These are phyloP conservation scores for Brassicogethes aeneus DNA, from an alignment of 2,888 invertebrate species.

Conservation along the genomic window DNA sequence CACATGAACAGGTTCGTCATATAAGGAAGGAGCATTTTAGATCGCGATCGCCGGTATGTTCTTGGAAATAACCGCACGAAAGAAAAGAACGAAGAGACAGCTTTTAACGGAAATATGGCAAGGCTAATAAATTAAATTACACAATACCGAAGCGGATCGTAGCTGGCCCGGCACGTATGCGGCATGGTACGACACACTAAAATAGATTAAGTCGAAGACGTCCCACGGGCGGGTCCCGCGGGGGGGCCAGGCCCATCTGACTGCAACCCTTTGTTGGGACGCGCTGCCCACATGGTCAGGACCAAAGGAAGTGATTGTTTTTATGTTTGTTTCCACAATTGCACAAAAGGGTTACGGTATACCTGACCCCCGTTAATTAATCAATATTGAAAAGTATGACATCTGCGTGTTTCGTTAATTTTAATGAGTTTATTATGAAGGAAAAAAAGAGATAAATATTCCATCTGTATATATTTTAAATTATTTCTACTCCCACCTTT, in stretches of 20 bases:
- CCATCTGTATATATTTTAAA: too few relatives aligned
- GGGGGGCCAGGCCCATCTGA: slow-evolving; percentile 5
- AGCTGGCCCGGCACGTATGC: not conserved
- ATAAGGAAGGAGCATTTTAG: too few relatives aligned
- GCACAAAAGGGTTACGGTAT: slow-evolving; percentile 12
- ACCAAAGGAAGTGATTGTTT: slow-evolving; percentile 10
- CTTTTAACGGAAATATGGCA: not conserved
- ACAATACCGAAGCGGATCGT: not conserved
- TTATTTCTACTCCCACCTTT: too few relatives aligned
- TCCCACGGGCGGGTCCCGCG: slow-evolving; percentile 5
- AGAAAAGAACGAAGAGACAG: not conserved
- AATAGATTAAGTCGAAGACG: slow-evolving; percentile 2
- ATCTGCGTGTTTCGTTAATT: slow-evolving; percentile 16
- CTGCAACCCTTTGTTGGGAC: slow-evolving; percentile 5
- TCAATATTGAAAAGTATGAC: too few relatives aligned
- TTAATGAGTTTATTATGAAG: too few relatives aligned
- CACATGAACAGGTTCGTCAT: too few relatives aligned
- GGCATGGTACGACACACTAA: not conserved
- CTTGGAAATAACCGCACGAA: not conserved
- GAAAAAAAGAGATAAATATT: too few relatives aligned
- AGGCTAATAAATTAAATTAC: not conserved
- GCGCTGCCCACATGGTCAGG: slow-evolving; percentile 6
- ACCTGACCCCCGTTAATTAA: slow-evolving; percentile 11
- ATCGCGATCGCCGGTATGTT: too few relatives aligned
- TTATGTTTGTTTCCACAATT: slow-evolving; percentile 6